These are phyloP conservation scores for Megalurothrips usitatus DNA, from an alignment of 2,888 invertebrate species.

Conservation along the genomic window DNA sequence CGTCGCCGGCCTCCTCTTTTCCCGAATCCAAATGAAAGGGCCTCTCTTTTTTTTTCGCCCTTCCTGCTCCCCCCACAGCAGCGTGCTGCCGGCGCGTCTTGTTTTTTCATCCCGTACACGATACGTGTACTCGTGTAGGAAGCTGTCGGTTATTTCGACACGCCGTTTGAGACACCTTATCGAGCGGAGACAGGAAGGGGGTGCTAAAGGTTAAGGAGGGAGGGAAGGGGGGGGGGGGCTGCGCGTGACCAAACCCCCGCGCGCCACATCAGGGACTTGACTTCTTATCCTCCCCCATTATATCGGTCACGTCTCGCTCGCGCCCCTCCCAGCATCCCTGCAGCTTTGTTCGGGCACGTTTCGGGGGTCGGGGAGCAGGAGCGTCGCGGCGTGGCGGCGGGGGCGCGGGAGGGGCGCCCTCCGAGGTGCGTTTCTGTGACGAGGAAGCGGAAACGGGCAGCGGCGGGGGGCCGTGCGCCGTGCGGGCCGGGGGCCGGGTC, in stretches of 20 bases:
- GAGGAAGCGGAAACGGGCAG: not conserved
- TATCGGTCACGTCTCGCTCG: conserved; percentile 13
- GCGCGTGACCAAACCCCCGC: conserved; percentile 11
- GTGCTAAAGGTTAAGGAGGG: not conserved
- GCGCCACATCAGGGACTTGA: conserved; percentile 15
- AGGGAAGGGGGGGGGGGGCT: not conserved
- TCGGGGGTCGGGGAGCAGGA: not conserved
- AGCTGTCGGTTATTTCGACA: not conserved
- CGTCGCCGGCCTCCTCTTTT: too few species aligned
- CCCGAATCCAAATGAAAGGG: too few species aligned
- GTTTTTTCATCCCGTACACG: too few species aligned
- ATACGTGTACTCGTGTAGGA: not conserved
- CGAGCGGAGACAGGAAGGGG: too few species aligned
- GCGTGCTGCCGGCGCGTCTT: too few species aligned
- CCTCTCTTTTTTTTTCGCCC: not conserved
- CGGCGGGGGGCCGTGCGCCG: not conserved
- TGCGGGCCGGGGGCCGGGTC: not conserved
- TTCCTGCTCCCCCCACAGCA: not conserved
- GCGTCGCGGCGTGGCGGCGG: not conserved
- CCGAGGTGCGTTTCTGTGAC: not conserved
- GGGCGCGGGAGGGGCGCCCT: not conserved
- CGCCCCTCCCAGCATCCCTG: not conserved
- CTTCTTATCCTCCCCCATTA: conserved; percentile 1
- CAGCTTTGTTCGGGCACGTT: conserved; percentile 20
- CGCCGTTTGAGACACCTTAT: not conserved